Base-by-base conservation (phyloP, 2,888 invertebrate species). In the Eulithis testata region DNA sequence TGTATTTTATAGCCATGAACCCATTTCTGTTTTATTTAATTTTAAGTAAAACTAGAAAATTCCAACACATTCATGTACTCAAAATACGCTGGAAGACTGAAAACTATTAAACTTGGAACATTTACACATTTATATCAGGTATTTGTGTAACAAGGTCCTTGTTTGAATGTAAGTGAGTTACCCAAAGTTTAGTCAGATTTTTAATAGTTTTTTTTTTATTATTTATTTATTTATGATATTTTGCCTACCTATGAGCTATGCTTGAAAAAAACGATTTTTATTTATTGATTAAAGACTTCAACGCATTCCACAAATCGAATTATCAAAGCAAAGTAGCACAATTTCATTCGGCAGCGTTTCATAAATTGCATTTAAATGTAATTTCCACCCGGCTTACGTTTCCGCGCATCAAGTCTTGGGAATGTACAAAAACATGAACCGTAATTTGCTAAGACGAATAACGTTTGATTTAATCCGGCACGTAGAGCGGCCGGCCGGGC, bases 391-490 rank as follows among this genome's bases (percentile, higher is more conserved):
- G 76, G 74, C 79, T 85, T 84, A 84, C 81, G 84, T 86, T 86
- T 85, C 82, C 83, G 81, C 79, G 80, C 86, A 81, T 86, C 83
- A 80, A 84, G 82, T 84, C 80, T 77, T 78, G 78, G 80, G 80
- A 86, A 82, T 86, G 81, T 84, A 86, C 85, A 87, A 87, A 88
- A 89, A 88, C 89, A 86, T 83, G 84, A 85, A 86, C 85, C 87
- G 87, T 90, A 91, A 91, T 91, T 91, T 91, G 87, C 88, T 90
- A 89, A 90, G 90, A 90, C 89, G 88, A 90, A 90, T 90, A 91
- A 90, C 86, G 89, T 91, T 90, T 91, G 91, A 90, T 90, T 91
- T 91, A 89, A 90, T 89, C 89, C 89, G 83, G 87, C 90, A 88
- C 89, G 88, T 89, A 86, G 87, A 80, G 77, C 80, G 77, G 76